phyloP scores from a whole-genome alignment of 2,113 vertebrate species.

The Equus quagga region DNA sequence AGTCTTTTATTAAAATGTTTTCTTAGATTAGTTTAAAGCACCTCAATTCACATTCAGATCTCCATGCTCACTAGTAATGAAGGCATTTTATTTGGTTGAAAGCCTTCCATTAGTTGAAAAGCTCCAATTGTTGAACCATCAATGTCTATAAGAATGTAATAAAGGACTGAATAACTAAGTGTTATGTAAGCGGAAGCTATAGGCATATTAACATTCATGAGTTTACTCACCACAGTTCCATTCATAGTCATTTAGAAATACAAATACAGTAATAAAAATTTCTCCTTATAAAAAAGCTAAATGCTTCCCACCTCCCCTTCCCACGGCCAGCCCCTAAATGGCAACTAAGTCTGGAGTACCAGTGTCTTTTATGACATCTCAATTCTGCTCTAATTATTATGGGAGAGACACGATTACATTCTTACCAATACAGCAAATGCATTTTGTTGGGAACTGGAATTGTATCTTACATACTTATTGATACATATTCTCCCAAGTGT shows the following conservation, averaged over 20 bases:
- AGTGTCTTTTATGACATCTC: conserved; percentile 55
- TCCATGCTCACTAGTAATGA: conserved; percentile 64
- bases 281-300: conserved; percentile 64
- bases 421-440: conserved; percentile 19
- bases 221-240: conserved; percentile 60
- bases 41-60: conserved; percentile 67
- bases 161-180: conserved; percentile 69
- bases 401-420: conserved; percentile 46
- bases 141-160: conserved; percentile 51
- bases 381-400: conserved; percentile 68
- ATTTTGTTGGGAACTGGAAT: conserved; percentile 55
- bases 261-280: conserved; percentile 71
- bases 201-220: conserved; percentile 75
- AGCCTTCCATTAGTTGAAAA: conserved; percentile 80
- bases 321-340: neutral
- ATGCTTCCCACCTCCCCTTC: neutral
- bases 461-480: conserved; percentile 8
- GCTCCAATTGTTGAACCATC: conserved; percentile 78
- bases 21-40: conserved; percentile 67
- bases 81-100: conserved; percentile 71
- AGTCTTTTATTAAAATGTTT: conserved; percentile 65
- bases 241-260: conserved; percentile 61
- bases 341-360: conserved; percentile 11
- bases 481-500: conserved; percentile 40
- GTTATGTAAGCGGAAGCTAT: conserved; percentile 51